Evolutionary conservation across 2,888 invertebrate genomes (phyloP).

Genomic region (Drosophila diplacantha): DNA sequence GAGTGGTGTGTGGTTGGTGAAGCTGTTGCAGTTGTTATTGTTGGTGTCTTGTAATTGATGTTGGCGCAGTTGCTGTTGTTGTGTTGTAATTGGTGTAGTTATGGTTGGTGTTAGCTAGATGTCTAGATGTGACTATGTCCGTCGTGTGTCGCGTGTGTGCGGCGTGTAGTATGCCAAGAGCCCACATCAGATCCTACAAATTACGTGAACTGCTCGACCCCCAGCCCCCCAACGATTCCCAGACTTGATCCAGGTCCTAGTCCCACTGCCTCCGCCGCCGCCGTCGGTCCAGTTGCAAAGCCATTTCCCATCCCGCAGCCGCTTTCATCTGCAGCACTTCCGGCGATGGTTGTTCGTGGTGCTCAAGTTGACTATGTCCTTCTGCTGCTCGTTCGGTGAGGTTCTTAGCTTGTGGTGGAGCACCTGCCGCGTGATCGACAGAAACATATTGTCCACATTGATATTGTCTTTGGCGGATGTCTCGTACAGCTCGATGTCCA

Average conservation of each 20-base stretch:
- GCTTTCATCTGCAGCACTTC: slow-evolving; percentile 78
- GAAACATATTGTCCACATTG: slow-evolving; percentile 98
- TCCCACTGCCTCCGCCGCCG: background rate
- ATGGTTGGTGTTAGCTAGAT: slow-evolving; percentile 23
- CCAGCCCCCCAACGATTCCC: slow-evolving; percentile 38
- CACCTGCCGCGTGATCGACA: slow-evolving; percentile 82
- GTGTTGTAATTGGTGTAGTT: background rate
- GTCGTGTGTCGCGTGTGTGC: slow-evolving; percentile 21
- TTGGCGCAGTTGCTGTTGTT: slow-evolving; percentile 1
- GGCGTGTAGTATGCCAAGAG: slow-evolving; percentile 22
- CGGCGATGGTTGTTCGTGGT: slow-evolving; percentile 56
- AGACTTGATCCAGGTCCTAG: slow-evolving; percentile 27
- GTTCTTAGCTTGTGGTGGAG: slow-evolving; percentile 77
- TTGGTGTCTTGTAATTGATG: background rate
- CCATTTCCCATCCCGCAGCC: slow-evolving; percentile 32
- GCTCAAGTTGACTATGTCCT: slow-evolving; percentile 75
- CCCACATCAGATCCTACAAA: slow-evolving; percentile 49
- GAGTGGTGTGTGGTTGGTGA: background rate
- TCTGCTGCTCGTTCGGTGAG: slow-evolving; percentile 76
- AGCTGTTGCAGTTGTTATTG: slow-evolving; percentile 1
- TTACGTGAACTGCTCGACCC: slow-evolving; percentile 52
- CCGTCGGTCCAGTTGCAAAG: slow-evolving; percentile 18
- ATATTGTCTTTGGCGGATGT: slow-evolving; percentile 99
- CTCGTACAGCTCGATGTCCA: slow-evolving; percentile 98
- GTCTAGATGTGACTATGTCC: slow-evolving; percentile 22